Conservation (phyloP, 1,140 invertebrate species). For the Drosophila murphyi region DNA sequence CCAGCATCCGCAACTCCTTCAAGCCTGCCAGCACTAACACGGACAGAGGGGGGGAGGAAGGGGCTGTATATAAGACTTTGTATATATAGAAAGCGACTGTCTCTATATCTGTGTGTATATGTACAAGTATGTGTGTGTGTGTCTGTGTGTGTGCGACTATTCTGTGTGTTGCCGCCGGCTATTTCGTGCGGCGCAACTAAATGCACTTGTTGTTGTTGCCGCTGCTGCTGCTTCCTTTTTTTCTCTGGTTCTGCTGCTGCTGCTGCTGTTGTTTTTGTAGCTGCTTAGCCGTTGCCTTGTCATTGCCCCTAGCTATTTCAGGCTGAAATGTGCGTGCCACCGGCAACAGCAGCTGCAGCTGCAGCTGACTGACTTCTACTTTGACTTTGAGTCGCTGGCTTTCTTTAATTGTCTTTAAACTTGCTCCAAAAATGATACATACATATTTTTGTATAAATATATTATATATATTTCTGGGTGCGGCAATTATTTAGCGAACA, state of each 20-base stretch:
- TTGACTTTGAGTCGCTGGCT: slow-evolving; percentile 50
- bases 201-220: slow-evolving; percentile 74
- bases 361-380: slow-evolving; percentile 46
- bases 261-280: slow-evolving; percentile 40
- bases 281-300: slow-evolving; percentile 73
- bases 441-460: slow-evolving; percentile 1
- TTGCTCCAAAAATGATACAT: not conserved
- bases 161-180: slow-evolving; percentile 41
- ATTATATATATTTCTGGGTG: slow-evolving; percentile 5
- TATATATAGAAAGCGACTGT: slow-evolving; percentile 56
- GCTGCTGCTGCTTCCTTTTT: slow-evolving; percentile 25
- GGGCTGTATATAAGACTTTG: slow-evolving; percentile 65
- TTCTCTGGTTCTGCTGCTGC: slow-evolving; percentile 29
- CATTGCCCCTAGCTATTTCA: slow-evolving; percentile 65
- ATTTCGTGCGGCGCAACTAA: slow-evolving; percentile 75
- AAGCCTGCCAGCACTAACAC: slow-evolving; percentile 36
- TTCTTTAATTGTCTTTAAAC: slow-evolving; percentile 59
- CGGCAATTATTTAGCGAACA: slow-evolving; percentile 57
- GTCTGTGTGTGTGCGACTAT: slow-evolving; percentile 35
- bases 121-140: not conserved
- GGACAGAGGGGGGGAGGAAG: slow-evolving; percentile 7
- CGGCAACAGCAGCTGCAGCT: slow-evolving; percentile 45
- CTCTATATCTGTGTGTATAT: slow-evolving; percentile 2
- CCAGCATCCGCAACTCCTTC: slow-evolving; percentile 74
- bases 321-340: slow-evolving; percentile 64